Evolutionary conservation across 2,888 invertebrate species (phyloP).

Genomic region (Scaptomyza parva): DNA sequence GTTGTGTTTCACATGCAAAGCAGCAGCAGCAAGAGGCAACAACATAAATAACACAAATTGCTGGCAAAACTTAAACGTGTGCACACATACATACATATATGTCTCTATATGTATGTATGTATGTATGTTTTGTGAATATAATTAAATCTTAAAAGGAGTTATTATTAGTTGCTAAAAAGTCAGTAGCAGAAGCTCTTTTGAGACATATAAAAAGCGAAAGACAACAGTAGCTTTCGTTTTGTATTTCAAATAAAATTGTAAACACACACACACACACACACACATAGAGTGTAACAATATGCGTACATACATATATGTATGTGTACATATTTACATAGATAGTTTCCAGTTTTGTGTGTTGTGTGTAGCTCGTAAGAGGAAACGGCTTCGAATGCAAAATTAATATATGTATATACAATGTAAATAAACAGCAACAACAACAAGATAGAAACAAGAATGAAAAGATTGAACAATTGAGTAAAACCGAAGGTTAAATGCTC

Average conservation of each 20-base stretch:
- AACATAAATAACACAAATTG: constrained; percentile 17
- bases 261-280: constrained; percentile 4
- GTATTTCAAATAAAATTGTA: not conserved
- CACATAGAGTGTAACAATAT: not conserved
- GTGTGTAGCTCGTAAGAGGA: not conserved
- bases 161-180: constrained; percentile 5
- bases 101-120: not conserved
- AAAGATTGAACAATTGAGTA: not conserved
- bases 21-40: constrained; percentile 12
- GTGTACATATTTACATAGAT: not conserved
- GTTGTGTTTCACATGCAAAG: constrained; percentile 36
- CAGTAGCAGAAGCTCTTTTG: not conserved
- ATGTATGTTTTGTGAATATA: constrained; percentile 7
- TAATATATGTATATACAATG: constrained; percentile 1
- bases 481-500: not conserved
- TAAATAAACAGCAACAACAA: constrained; percentile 8
- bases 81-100: not conserved
- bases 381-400: constrained; percentile 8
- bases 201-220: not conserved
- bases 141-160: constrained; percentile 1
- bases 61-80: not conserved
- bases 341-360: constrained; percentile 6
- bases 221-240: not conserved
- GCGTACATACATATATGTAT: constrained; percentile 1
- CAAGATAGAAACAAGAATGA: not conserved